A percentile compares a stretch with the other conserved stretches of the same genome.
Evolutionary conservation across 2,797 vertebrate species (phyloP).

Genomic region (Amblyopsis hoosieri): DNA sequence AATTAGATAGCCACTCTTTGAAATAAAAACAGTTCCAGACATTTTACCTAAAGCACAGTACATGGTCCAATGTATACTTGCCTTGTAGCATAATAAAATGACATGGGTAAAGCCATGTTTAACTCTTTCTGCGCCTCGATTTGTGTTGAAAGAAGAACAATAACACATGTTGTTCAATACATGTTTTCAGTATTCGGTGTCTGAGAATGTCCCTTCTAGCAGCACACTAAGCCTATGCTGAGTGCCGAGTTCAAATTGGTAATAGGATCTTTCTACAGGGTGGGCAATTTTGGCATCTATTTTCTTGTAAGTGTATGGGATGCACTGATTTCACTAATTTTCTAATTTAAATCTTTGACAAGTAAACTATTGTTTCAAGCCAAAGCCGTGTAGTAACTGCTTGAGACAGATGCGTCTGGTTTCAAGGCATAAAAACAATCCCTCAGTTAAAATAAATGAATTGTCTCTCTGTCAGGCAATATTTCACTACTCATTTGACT

Average conservation of each 20-base stretch:
- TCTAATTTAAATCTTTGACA: slow-evolving; percentile 21
- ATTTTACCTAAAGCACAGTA: slow-evolving; percentile 7
- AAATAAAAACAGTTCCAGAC: not conserved
- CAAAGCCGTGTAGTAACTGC: not conserved
- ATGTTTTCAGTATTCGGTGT: slow-evolving; percentile 50
- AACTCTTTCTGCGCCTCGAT: slow-evolving; percentile 21
- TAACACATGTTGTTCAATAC: slow-evolving; percentile 27
- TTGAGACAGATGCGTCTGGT: not conserved
- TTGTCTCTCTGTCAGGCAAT: slow-evolving; percentile 8
- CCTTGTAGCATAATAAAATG: not conserved
- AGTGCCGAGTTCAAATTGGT: slow-evolving; percentile 17
- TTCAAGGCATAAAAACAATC: slow-evolving; percentile 26
- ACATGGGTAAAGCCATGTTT: not conserved
- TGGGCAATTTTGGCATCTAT: slow-evolving; percentile 9
- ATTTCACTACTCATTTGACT: slow-evolving; percentile 17
- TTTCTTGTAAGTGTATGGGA: slow-evolving; percentile 37
- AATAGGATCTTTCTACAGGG: slow-evolving; percentile 36
- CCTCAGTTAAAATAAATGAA: slow-evolving; percentile 26
- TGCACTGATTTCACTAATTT: slow-evolving; percentile 28
- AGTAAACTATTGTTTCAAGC: not conserved
- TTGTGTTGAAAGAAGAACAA: slow-evolving; percentile 43
- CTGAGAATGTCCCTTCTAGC: slow-evolving; percentile 63
- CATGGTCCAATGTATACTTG: not conserved
- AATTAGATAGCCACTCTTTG: slow-evolving; percentile 11
- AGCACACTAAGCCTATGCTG: slow-evolving; percentile 17